Conservation (phyloP, 2,797 vertebrate genomes). For the Vespertilio murinus region DNA sequence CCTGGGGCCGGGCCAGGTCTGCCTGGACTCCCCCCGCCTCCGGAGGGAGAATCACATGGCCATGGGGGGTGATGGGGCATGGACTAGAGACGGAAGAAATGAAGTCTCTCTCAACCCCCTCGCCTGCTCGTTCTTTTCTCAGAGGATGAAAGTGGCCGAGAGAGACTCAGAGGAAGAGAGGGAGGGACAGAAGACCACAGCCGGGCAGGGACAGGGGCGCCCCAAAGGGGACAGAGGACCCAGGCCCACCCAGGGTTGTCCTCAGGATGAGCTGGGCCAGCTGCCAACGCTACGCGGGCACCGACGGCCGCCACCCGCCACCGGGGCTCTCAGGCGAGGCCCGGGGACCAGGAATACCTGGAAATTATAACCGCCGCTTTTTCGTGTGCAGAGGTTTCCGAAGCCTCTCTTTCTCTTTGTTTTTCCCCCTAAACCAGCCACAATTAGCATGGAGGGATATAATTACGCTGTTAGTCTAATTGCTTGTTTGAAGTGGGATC, state of each 20-base stretch:
- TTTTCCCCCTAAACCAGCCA: conserved; percentile 84
- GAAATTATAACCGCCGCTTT: conserved; percentile 63
- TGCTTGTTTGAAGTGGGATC: conserved; percentile 87
- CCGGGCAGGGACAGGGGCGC: neutral
- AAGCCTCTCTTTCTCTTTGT: conserved; percentile 83
- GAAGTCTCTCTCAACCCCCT: neutral
- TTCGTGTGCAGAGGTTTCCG: conserved; percentile 76
- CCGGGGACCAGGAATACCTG: conserved; percentile 72
- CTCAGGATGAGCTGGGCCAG: neutral
- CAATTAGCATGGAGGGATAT: conserved; percentile 87
- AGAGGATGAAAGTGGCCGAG: neutral
- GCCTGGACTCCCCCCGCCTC: neutral
- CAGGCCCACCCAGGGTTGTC: rapidly evolving
- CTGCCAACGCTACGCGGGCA: rapidly evolving
- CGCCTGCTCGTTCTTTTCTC: neutral
- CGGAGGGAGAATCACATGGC: neutral
- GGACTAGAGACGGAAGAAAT: neutral
- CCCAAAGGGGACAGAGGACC: rapidly evolving
- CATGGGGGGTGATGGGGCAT: rapidly evolving
- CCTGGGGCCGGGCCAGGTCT: neutral
- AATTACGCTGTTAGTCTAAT: conserved; percentile 88
- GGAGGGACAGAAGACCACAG: neutral
- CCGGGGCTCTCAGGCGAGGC: neutral
- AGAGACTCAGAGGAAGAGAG: neutral
- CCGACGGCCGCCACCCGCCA: neutral